These are phyloP conservation scores for Cossypha heuglini DNA, from an alignment of 2,797 vertebrate species.

Conservation along the genomic window DNA sequence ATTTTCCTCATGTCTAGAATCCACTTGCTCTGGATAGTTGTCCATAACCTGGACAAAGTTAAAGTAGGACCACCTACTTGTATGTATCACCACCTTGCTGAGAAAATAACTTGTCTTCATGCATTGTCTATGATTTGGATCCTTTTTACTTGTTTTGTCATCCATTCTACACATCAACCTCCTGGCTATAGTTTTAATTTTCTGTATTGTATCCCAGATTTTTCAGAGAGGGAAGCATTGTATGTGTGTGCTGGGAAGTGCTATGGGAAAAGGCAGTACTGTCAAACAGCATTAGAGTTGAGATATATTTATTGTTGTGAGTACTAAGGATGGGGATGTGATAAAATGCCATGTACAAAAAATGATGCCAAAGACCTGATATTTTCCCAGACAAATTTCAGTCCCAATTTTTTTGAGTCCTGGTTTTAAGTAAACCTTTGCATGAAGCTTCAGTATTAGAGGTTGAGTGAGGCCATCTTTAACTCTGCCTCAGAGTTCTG, in stretches of 20 bases:
- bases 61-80: background rate
- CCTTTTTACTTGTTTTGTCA: background rate
- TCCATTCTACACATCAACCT: background rate
- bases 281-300: background rate
- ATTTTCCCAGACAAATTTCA: background rate
- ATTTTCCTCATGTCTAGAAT: background rate
- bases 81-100: background rate
- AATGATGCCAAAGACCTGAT: background rate
- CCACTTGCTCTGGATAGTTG: background rate
- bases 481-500: background rate
- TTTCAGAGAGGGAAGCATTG: background rate
- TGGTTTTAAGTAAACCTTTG: background rate
- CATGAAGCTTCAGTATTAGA: rapidly evolving
- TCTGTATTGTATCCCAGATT: background rate
- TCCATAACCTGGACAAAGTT: background rate
- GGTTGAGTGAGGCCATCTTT: background rate
- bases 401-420: background rate
- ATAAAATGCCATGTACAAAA: background rate
- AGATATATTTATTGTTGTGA: background rate
- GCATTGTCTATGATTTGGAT: background rate
- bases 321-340: background rate
- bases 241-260: background rate
- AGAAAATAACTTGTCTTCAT: background rate
- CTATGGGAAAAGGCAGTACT: background rate
- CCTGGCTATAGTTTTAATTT: background rate